Conservation (phyloP, 1,140 invertebrate species). For the Eriocheir sinensis region DNA sequence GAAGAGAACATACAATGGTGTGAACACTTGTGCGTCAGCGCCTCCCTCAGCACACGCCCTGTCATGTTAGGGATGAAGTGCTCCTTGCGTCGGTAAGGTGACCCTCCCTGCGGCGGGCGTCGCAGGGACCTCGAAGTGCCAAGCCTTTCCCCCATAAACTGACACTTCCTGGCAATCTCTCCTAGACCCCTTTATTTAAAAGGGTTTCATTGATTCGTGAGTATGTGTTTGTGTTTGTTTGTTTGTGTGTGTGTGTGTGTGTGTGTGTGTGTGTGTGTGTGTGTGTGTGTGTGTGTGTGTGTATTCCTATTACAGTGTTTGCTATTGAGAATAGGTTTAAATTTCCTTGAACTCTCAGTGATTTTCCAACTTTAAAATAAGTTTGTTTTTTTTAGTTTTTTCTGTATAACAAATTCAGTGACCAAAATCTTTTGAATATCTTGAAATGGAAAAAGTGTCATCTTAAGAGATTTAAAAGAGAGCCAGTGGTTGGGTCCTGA, state of each 20-base stretch:
- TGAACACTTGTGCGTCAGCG: not conserved
- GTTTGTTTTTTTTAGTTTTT: too few relatives aligned
- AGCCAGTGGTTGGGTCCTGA: not conserved
- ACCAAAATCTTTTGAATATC: not conserved
- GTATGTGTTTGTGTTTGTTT: not conserved
- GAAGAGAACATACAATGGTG: not conserved
- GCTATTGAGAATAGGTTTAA: too few relatives aligned
- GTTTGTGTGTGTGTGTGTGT: not conserved
- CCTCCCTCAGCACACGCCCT: not conserved
- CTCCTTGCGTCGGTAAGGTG: not conserved
- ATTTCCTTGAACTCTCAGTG: too few relatives aligned
- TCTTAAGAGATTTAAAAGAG: not conserved
- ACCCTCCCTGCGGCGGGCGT: not conserved
- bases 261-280: not conserved
- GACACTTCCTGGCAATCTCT: not conserved
- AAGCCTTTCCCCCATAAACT: not conserved
- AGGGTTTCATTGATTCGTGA: not conserved
- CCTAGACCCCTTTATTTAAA: not conserved
- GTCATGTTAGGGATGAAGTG: not conserved
- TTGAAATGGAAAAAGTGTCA: not conserved
- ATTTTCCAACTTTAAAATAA: too few relatives aligned
- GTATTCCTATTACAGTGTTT: too few relatives aligned
- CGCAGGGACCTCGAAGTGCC: not conserved
- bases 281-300: not conserved
- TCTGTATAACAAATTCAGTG: too few relatives aligned